phyloP scores from a whole-genome alignment of 2,888 invertebrate species.

The Oscheius sp. region DNA sequence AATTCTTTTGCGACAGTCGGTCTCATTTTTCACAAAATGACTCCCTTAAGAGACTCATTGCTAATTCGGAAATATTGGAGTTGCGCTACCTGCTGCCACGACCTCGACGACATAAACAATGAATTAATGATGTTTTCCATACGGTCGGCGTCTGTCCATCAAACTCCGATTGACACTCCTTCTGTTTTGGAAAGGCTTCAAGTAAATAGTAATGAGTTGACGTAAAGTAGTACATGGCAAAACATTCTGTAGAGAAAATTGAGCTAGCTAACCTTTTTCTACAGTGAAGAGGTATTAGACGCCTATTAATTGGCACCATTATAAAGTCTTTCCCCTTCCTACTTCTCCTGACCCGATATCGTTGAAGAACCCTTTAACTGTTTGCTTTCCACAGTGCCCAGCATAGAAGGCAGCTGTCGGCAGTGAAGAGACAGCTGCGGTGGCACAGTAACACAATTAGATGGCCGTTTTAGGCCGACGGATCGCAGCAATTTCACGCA shows the following conservation, averaged over 20 bases:
- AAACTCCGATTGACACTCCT: constrained; percentile 26
- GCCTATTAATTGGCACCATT: background rate
- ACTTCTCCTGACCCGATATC: too few species aligned
- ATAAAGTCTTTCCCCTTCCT: too few species aligned
- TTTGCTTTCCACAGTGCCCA: background rate
- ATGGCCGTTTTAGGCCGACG: constrained; percentile 17
- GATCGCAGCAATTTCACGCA: constrained; percentile 29
- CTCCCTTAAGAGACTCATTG: background rate
- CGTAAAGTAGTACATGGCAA: too few species aligned
- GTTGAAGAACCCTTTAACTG: too few species aligned
- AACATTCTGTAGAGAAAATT: background rate
- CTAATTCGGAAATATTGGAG: constrained; percentile 3
- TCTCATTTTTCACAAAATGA: constrained; percentile 18
- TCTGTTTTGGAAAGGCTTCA: constrained; percentile 4
- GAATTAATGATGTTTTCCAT: constrained; percentile 25
- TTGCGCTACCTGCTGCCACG: constrained; percentile 26
- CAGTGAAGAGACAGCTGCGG: constrained; percentile 16
- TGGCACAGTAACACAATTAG: constrained; percentile 30
- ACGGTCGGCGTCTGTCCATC: constrained; percentile 26
- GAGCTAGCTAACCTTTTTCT: too few species aligned
- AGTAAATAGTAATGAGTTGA: constrained; percentile 6
- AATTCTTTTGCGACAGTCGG: constrained; percentile 16
- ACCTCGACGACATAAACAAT: constrained; percentile 28
- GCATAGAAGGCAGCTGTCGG: constrained; percentile 16
- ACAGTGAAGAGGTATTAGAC: background rate